These are phyloP conservation scores for Sepioteuthis lessoniana DNA, from an alignment of 2,888 invertebrate genomes.

Conservation along the genomic window DNA sequence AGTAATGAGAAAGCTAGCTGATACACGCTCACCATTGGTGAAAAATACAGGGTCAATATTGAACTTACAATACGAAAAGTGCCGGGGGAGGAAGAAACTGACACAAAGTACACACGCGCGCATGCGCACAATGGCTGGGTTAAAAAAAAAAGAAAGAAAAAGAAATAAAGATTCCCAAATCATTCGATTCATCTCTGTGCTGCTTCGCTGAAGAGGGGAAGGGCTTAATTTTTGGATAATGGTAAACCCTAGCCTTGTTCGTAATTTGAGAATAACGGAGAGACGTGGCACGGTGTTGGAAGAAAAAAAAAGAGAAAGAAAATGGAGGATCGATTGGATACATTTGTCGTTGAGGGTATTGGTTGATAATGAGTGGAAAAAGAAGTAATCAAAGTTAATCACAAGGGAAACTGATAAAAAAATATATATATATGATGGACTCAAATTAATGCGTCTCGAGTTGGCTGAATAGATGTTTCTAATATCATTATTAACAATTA, in stretches of 20 bases:
- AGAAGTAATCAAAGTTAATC: slow-evolving; percentile 33
- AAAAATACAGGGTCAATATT: too few relatives aligned
- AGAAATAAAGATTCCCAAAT: background rate
- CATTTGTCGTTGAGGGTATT: background rate
- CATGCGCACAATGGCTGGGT: background rate
- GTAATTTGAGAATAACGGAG: background rate
- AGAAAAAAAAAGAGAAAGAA: background rate
- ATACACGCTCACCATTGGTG: too few relatives aligned
- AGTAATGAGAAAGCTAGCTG: too few relatives aligned
- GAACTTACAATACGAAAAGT: too few relatives aligned
- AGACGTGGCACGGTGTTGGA: background rate
- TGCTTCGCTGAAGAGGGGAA: background rate
- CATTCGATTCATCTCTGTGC: background rate
- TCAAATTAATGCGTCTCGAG: background rate
- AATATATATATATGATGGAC: background rate
- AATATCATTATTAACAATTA: slow-evolving; percentile 21
- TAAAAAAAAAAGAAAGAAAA: too few relatives aligned
- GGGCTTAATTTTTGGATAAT: background rate
- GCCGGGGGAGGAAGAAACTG: too few relatives aligned
- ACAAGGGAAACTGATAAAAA: background rate
- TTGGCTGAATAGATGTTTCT: slow-evolving; percentile 8
- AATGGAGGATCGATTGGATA: background rate
- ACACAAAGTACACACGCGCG: background rate
- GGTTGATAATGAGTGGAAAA: background rate
- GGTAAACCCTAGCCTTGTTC: background rate